A percentile compares a stretch with the other conserved stretches of the same genome.
Conservation (phyloP, 2,113 vertebrate genomes). For the Ophthalmolycus amberensis region DNA sequence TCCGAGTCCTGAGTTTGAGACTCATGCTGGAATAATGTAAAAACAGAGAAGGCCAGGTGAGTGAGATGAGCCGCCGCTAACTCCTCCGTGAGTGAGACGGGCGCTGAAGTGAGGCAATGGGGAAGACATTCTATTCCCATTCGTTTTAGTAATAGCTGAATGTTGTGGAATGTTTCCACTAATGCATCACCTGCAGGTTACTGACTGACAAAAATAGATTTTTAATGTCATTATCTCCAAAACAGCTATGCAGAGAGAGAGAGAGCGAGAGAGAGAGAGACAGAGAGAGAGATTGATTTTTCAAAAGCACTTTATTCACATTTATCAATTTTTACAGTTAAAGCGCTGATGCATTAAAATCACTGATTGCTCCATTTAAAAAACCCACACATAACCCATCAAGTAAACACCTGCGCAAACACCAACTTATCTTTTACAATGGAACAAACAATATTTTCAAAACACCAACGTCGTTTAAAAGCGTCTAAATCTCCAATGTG, state of each 20-base stretch:
- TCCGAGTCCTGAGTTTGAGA: background rate
- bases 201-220: constrained; percentile 60
- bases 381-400: too few relatives aligned
- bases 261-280: background rate
- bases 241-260: constrained; percentile 41
- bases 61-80: constrained; percentile 39
- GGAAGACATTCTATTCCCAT: constrained; percentile 37
- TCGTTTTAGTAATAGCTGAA: constrained; percentile 43
- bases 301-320: too few relatives aligned
- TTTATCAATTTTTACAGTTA: too few relatives aligned
- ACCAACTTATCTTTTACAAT: too few relatives aligned
- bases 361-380: too few relatives aligned
- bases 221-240: constrained; percentile 72
- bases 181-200: constrained; percentile 62
- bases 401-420: too few relatives aligned
- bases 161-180: constrained; percentile 50
- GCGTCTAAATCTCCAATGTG: too few relatives aligned
- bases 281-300: too few relatives aligned
- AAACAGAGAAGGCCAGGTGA: constrained; percentile 21
- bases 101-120: constrained; percentile 24
- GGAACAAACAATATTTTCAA: too few relatives aligned
- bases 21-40: constrained; percentile 10
- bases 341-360: too few relatives aligned
- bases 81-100: constrained; percentile 41
- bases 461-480: too few relatives aligned